phyloP scores from a whole-genome alignment of 2,113 vertebrate genomes.

The Emberiza fucata region DNA sequence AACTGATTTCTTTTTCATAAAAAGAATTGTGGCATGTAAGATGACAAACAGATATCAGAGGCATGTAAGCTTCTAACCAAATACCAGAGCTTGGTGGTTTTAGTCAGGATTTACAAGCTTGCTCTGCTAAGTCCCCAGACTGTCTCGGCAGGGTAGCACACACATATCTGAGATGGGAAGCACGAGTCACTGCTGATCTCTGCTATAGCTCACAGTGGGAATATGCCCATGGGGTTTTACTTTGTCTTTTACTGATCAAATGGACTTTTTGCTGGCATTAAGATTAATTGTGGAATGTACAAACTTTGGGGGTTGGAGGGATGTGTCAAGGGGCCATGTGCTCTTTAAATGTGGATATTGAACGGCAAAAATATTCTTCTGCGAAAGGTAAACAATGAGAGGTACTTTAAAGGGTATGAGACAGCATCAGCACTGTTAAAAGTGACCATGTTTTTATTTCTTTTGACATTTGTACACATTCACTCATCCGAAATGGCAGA shows the following conservation, averaged over 20 bases:
- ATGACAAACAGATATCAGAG: not conserved
- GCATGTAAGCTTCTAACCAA: not conserved
- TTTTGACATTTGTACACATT: not conserved
- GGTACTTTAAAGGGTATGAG: not conserved
- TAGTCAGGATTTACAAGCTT: not conserved
- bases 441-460: not conserved
- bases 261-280: not conserved
- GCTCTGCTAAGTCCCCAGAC: not conserved
- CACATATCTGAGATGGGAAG: fast-evolving
- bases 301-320: not conserved
- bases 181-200: not conserved
- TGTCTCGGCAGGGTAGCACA: not conserved
- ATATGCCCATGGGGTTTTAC: not conserved
- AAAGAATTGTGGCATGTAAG: constrained; percentile 11
- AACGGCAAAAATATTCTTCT: not conserved
- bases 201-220: not conserved
- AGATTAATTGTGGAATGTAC: not conserved
- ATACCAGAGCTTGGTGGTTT: not conserved
- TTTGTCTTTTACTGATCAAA: not conserved
- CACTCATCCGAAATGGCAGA: not conserved
- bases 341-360: not conserved
- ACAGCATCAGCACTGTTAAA: not conserved
- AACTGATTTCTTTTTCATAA: constrained; percentile 3
- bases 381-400: not conserved
- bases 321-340: not conserved